phyloP scores from a whole-genome alignment of 2,888 invertebrate species.

The Auanema freiburgensis region DNA sequence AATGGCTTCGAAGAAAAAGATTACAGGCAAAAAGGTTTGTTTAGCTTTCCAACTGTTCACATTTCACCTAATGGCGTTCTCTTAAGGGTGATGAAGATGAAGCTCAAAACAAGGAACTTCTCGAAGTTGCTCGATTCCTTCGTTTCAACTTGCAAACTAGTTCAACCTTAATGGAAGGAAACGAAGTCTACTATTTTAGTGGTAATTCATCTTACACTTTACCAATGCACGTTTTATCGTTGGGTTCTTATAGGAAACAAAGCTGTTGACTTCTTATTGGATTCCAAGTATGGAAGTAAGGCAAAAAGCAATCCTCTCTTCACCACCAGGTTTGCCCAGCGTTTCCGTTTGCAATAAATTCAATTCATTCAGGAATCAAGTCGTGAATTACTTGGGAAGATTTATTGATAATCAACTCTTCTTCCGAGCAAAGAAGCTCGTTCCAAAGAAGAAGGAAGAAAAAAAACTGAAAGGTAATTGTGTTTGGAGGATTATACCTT shows the following conservation, averaged over 20 bases:
- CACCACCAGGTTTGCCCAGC: constrained; percentile 71
- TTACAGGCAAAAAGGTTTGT: background rate
- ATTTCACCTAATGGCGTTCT: background rate
- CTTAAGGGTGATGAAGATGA: background rate
- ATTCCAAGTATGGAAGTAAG: constrained; percentile 81
- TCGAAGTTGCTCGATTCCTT: constrained; percentile 89
- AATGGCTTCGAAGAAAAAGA: constrained; percentile 4
- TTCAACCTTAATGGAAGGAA: constrained; percentile 91
- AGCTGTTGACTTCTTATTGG: constrained; percentile 86
- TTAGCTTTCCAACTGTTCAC: background rate
- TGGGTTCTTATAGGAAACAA: constrained; percentile 67
- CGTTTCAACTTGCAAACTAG: constrained; percentile 89
- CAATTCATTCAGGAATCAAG: constrained; percentile 21
- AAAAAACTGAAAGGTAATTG: constrained; percentile 20
- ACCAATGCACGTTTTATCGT: no score
- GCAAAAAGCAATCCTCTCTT: constrained; percentile 77
- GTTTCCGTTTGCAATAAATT: constrained; percentile 69
- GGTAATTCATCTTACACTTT: constrained; percentile 69
- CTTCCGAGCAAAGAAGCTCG: constrained; percentile 61
- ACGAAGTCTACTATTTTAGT: constrained; percentile 94
- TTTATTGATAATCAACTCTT: constrained; percentile 41
- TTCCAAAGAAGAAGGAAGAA: constrained; percentile 59
- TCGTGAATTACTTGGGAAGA: constrained; percentile 30
- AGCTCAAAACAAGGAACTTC: constrained; percentile 70
- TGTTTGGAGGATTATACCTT: no score